These are phyloP conservation scores for Zonitis immaculata DNA, from an alignment of 2,888 invertebrate species.

Conservation along the genomic window DNA sequence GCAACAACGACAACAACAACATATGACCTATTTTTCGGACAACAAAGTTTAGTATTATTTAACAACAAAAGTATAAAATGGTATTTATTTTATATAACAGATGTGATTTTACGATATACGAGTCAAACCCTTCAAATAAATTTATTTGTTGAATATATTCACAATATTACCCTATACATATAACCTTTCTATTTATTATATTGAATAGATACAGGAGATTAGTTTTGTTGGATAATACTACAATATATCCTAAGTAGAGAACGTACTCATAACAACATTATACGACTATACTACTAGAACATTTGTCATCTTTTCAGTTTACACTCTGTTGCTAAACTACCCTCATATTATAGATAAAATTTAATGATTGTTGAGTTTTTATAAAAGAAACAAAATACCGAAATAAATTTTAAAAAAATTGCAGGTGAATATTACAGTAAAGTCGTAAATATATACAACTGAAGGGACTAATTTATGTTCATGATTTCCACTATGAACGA, in stretches of 20 bases:
- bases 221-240: background rate
- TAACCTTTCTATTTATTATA: background rate
- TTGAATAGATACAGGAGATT: background rate
- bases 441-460: background rate
- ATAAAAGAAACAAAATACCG: background rate
- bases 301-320: background rate
- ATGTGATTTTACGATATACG: background rate
- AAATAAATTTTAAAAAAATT: background rate
- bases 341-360: background rate
- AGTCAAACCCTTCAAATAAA: background rate
- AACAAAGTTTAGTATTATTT: background rate
- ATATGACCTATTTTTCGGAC: slow-evolving; percentile 28
- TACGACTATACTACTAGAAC: background rate
- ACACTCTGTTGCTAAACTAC: background rate
- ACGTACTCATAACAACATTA: background rate
- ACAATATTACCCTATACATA: background rate
- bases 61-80: background rate
- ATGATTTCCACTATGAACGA: slow-evolving; percentile 13
- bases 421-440: background rate
- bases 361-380: background rate
- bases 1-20: too few relatives aligned
- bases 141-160: background rate
- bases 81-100: background rate
- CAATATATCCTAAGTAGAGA: too few relatives aligned
- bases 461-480: slow-evolving; percentile 9